phyloP scores from a whole-genome alignment of 2,888 invertebrate species.

The Mythimna pallens region DNA sequence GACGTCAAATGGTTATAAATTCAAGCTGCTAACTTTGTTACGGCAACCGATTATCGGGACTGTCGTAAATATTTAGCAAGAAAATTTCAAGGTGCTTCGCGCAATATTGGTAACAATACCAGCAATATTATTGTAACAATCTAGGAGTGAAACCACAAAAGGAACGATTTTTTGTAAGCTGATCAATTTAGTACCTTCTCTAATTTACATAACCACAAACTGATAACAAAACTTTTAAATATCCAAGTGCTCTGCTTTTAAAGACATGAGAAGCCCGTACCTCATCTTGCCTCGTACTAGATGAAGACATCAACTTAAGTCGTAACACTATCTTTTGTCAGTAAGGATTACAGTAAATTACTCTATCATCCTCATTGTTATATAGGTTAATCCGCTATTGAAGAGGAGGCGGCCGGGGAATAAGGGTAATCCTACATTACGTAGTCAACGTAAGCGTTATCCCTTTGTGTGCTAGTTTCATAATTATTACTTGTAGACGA shows the following conservation, averaged over 20 bases:
- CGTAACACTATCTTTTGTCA: constrained; percentile 46
- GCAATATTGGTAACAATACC: constrained; percentile 16
- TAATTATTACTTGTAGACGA: constrained; percentile 27
- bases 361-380: constrained; percentile 52
- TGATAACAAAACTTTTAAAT: not conserved
- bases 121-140: not conserved
- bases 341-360: constrained; percentile 52
- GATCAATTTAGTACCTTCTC: not conserved
- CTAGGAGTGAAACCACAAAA: not conserved
- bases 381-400: constrained; percentile 62
- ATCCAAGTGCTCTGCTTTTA: not conserved
- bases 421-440: constrained; percentile 61
- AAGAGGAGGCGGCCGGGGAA: constrained; percentile 44
- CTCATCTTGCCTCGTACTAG: constrained; percentile 14
- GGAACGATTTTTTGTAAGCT: not conserved
- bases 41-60: constrained; percentile 41
- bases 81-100: constrained; percentile 24
- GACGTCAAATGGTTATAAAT: constrained; percentile 52
- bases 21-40: constrained; percentile 45
- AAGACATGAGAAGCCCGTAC: constrained; percentile 5
- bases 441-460: constrained; percentile 41
- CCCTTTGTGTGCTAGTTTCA: constrained; percentile 57
- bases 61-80: constrained; percentile 52
- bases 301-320: constrained; percentile 24
- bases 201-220: constrained; percentile 5